phyloP scores from a whole-genome alignment of 2,797 vertebrate species.

The Semotilus atromaculatus region DNA sequence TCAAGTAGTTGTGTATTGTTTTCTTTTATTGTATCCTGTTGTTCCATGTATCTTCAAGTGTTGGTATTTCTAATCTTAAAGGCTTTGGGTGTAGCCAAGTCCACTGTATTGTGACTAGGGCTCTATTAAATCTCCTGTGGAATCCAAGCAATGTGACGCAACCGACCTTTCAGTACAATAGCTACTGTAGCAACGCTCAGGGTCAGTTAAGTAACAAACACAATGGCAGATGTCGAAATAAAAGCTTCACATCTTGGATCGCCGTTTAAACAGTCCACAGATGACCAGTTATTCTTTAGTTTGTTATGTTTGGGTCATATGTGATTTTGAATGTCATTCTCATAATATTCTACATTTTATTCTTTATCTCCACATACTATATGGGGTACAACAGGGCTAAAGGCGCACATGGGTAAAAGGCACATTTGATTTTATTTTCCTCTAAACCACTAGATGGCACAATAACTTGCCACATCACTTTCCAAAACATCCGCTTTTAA shows the following conservation, averaged over 20 bases:
- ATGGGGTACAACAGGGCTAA: too few species aligned
- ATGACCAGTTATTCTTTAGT: constrained; percentile 1
- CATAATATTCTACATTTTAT: neutral
- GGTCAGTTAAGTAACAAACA: constrained; percentile 34
- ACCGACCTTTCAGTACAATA: constrained; percentile 35
- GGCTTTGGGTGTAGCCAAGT: constrained; percentile 18
- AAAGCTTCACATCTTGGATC: neutral
- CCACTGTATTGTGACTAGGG: constrained; percentile 4
- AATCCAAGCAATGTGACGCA: constrained; percentile 48
- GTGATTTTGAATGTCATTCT: neutral
- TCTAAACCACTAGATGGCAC: too few species aligned
- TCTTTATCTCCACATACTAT: neutral
- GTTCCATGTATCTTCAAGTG: neutral
- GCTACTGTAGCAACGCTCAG: constrained; percentile 38
- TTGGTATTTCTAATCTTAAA: constrained; percentile 30
- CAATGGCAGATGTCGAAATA: neutral
- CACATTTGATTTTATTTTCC: too few species aligned
- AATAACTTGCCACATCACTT: too few species aligned
- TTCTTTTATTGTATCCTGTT: neutral
- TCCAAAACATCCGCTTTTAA: too few species aligned
- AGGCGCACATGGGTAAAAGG: too few species aligned
- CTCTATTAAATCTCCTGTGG: constrained; percentile 45
- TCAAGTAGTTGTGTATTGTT: constrained; percentile 12
- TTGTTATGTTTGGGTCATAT: neutral
- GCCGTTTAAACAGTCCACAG: neutral